Evolutionary conservation across 2,113 vertebrate genomes (phyloP).

Genomic region (Heloderma charlesbogerti): DNA sequence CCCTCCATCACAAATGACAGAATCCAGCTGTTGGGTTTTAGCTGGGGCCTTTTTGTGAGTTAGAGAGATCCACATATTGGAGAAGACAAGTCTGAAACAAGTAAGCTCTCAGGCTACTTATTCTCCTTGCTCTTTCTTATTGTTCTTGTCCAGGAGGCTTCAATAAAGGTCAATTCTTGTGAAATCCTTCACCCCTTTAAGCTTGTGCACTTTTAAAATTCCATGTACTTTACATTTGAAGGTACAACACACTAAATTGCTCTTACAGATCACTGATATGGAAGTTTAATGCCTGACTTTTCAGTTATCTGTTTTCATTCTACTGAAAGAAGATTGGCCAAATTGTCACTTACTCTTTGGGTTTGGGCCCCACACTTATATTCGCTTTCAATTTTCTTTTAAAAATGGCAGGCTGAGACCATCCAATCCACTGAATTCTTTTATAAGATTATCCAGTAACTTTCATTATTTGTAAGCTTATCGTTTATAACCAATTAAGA

Average conservation of each 20-base stretch:
- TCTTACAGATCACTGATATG: constrained; percentile 11
- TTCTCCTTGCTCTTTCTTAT: constrained; percentile 69
- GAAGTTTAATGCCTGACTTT: constrained; percentile 18
- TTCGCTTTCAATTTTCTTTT: neutral
- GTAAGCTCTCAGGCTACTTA: constrained; percentile 70
- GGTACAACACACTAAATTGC: constrained; percentile 7
- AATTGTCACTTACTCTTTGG: neutral
- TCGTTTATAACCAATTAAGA: neutral
- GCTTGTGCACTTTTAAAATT: constrained; percentile 68
- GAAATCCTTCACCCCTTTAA: constrained; percentile 83
- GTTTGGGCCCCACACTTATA: neutral
- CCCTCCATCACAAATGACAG: constrained; percentile 87
- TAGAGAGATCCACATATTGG: constrained; percentile 80
- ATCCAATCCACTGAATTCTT: neutral
- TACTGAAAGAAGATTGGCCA: neutral
- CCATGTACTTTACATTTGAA: constrained; percentile 56
- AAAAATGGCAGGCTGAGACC: neutral
- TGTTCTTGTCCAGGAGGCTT: constrained; percentile 58
- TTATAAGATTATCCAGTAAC: neutral
- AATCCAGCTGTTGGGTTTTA: constrained; percentile 86
- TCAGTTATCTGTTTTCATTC: constrained; percentile 6
- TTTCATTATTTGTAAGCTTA: fast-evolving
- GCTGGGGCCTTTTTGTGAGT: constrained; percentile 52
- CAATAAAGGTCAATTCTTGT: constrained; percentile 46
- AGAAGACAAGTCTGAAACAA: constrained; percentile 73